Base-by-base conservation (phyloP, 2,888 invertebrate genomes). In the Apodemia mormo region DNA sequence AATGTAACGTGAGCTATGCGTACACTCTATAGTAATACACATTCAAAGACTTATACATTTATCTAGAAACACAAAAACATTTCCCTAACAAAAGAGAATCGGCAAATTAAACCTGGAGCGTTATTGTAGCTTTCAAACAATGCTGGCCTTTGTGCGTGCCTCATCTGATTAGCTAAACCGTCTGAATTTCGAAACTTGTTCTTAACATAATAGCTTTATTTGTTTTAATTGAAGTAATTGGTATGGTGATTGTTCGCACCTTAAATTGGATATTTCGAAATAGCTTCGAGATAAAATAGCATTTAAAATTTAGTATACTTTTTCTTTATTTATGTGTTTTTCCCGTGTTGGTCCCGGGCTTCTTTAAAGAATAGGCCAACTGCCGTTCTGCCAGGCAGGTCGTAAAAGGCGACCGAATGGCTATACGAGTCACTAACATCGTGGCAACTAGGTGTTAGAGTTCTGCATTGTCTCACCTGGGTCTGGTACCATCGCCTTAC, bases 101-200 rank as follows among this genome's bases (percentile, higher is more conserved):
- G 74, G 71, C 76, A 77, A 77, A 77, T 79, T 77, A 76, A 76
- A 72, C 71, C 69, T 70, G 70, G 73, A 77, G 68, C 74, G 68
- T 71, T 74, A 75, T 76, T 75, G 71, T 74, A 72, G 73, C 73
- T 73, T 70, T 76, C 77, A 76, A 71, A 76, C 77, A 76, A 74
- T 73, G 72, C 69, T 76, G 73, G 70, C 72, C 76, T 75, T 77
- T 78, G 77, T 77, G 74, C 75, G 70, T 71, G 74, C 61, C 72
- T 65, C 72, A 73, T 73, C 75, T 76, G 72, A 78, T 78, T 78
- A 79, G 74, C 77, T 70, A 67, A 68, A 68, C 75, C 71, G 75
- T 76, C 77, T 76, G 74, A 79, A 76, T 78, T 80, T 76, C 75
- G 78, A 79, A 78, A 74, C 66, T 75, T 70, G 69, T 70, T 71